Base-by-base conservation (phyloP, 2,888 invertebrate species). In the Mimumesa dahlbomi region DNA sequence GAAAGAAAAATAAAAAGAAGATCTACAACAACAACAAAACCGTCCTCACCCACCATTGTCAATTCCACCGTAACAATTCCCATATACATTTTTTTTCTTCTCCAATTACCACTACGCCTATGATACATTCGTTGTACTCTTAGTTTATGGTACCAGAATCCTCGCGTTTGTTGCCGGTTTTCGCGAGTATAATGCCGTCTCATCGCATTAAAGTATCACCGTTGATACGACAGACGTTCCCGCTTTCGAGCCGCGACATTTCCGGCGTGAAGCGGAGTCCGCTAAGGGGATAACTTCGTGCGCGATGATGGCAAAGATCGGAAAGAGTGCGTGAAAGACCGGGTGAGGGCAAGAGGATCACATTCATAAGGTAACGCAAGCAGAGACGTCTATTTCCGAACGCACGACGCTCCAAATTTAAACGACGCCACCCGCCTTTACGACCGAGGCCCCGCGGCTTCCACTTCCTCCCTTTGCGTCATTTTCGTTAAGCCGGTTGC, bases 341-440 rank as follows among this genome's bases (percentile, higher is more conserved):
- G 59, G 40, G 46, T 7, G 62, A 57, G 54, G 49, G 56, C 16
- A 36, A n/a, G 50, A 71, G 62, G 61, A 58, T 67, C 61, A 56
- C 66, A 53, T 66, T 43, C 64, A 29, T 66, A 68, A 72, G 69
- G 72, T 69, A 63, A 80, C 59, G 71, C 56, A 79, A 81, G 79
- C 73, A 81, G 75, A 75, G 77, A 77, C 73, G 73, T 81, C 85
- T 85, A 85, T 85, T 85, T 81, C 79, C 59, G 83, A 75, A 66
- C 52, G 63, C 69, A 64, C 68, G 73, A 53, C 74, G 81, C 73
- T 83, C 85, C 81, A 85, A 85, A 85, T 82, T 85, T 85, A 85
- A 82, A 83, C 84, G 80, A 84, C 84, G 72, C 83, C 81, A 85
- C 77, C 83, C 84, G 82, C 79, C 61, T 68, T 63, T 73, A 66